Evolutionary conservation across 2,113 vertebrate species (phyloP).

Genomic region (Barnardius zonarius): DNA sequence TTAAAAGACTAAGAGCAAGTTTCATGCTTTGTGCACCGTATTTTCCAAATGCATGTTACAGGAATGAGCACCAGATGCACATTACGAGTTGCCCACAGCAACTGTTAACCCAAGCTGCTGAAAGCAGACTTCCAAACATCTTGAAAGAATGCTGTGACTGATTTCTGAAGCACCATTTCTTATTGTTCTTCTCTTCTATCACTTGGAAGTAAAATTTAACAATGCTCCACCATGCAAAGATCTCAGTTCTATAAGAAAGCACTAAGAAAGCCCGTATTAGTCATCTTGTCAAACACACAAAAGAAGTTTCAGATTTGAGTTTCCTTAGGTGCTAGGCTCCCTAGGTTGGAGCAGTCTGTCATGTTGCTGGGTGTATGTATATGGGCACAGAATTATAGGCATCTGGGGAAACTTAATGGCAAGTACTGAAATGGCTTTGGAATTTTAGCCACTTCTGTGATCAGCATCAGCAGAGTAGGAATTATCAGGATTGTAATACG

Average conservation of each 20-base stretch:
- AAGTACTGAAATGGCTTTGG: neutral
- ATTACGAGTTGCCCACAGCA: neutral
- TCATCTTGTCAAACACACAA: neutral
- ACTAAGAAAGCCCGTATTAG: neutral
- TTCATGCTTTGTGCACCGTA: neutral
- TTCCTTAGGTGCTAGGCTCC: neutral
- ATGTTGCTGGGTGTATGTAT: neutral
- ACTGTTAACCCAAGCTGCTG: neutral
- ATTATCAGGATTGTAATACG: neutral
- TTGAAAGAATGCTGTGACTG: neutral
- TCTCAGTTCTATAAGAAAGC: neutral
- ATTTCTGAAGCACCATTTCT: neutral
- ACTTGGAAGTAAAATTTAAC: neutral
- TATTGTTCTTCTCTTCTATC: neutral
- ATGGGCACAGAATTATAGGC: neutral
- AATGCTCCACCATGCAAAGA: neutral
- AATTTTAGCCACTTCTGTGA: neutral
- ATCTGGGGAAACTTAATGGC: neutral
- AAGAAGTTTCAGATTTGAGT: neutral
- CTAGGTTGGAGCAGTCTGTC: neutral
- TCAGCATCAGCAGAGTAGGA: neutral
- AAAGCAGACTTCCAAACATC: neutral
- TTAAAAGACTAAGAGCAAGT: neutral
- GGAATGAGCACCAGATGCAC: neutral
- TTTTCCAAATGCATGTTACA: neutral